These are phyloP conservation scores for Malacoctenus gilli DNA, from an alignment of 2,797 vertebrate genomes.

Conservation along the genomic window DNA sequence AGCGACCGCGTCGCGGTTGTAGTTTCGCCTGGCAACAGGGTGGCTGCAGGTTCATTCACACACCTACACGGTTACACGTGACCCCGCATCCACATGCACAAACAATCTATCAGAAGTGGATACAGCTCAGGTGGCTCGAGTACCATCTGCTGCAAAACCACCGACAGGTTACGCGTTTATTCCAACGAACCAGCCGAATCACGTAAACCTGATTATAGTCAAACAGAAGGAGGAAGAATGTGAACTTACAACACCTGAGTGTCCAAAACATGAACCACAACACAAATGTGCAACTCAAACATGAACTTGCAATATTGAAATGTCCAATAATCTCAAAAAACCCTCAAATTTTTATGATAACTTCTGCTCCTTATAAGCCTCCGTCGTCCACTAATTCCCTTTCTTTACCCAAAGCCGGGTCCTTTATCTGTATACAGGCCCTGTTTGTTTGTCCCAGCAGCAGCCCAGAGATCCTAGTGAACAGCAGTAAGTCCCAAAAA, in stretches of 20 bases:
- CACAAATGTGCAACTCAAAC: no score
- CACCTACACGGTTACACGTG: constrained; percentile 70
- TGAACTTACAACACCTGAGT: no score
- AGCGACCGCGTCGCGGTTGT: constrained; percentile 12
- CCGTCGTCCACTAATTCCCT: constrained; percentile 25
- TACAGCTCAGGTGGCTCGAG: constrained; percentile 13
- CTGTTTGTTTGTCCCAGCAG: constrained; percentile 70
- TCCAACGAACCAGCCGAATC: no score
- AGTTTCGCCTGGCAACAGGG: constrained; percentile 75
- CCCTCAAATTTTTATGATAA: no score
- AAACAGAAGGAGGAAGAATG: no score
- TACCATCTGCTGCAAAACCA: background rate
- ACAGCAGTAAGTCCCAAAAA: constrained; percentile 64
- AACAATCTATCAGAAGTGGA: constrained; percentile 61
- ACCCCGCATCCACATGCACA: constrained; percentile 65
- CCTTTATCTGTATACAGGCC: constrained; percentile 28
- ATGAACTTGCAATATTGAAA: no score
- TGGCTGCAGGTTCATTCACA: constrained; percentile 73
- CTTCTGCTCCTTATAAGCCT: constrained; percentile 42
- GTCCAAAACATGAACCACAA: no score
- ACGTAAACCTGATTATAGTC: no score
- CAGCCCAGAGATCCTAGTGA: constrained; percentile 55
- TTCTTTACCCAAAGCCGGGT: constrained; percentile 22
- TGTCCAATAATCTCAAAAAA: no score
- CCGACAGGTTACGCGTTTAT: no score